Base-by-base conservation (phyloP, 2,797 vertebrate species). In the Sparus aurata region DNA sequence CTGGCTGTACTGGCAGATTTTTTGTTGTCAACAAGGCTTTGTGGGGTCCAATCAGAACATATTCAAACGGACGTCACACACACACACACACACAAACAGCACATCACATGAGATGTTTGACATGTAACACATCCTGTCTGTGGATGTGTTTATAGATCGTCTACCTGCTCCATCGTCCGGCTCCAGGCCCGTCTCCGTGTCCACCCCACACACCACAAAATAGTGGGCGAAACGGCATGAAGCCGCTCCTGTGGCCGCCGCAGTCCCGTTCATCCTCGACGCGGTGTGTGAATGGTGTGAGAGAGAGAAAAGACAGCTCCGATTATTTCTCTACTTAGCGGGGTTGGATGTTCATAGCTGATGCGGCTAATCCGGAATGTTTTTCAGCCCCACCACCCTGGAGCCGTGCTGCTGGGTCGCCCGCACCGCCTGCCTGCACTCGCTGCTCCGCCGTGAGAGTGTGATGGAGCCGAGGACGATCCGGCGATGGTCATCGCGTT, bases 171-270 rank as follows among this genome's bases (percentile, higher is more conserved):
- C 94, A 85, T 98, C 96, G 92, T 99, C 97, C 43, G 97, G 98
- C 92, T 99, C 98, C 91, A 99, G 95, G 90, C 98, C 98, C 90
- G 97, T 98, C 87, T 98, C 97, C 74, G 96, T 95, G 92, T 99
- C 98, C 92, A 98, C 96, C 76, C 98, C 98, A 86, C 97, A 98
- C 85, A 97, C 92, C 80, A 97, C 96, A 89, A 99, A 98, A 95
- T 99, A 99, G 93, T 98, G 98, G 83, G 97, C 97, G 94, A 99
- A 98, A 80, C 97, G 98, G 93, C 97, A 97, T 1, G 98, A 96
- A 59, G 97, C 96, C 86, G 97, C 91, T 86, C 96, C 95, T 7
- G 96, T 87, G 84, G 95, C 95, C 90, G 94, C 80, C 73, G 92
- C 88, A 75, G 79, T 82, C 45, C 89, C 91, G 91, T 84, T 96